Evolutionary conservation across 2,113 vertebrate species (phyloP), one percentile per base, ranked within the genome.

Genomic region (Nipponia nippon): DNA sequence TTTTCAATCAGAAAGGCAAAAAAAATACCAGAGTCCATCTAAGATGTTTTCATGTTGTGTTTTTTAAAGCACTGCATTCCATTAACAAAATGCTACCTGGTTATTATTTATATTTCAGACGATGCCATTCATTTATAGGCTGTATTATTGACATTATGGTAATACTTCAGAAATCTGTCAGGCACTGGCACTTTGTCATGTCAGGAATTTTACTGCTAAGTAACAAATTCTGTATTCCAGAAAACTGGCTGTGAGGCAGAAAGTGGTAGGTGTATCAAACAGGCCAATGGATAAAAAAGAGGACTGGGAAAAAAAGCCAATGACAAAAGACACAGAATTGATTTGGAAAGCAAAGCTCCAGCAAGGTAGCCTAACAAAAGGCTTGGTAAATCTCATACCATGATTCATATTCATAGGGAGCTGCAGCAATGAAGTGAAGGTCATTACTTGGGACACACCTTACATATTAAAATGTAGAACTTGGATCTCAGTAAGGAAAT

Each of bases 1-100:
- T 83, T 93, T 93, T 66, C 84, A 90, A 77, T 87, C 50, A 40
- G 47, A 95, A 92, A 90, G 11, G 61, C 38, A 38, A 88, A 96
- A 92, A 79, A 81, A 61, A 90, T 80, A 69, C 16, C 16, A 89
- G 73, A 34, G n/a, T 63, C 16, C 16, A 61, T 86, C 79, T 91
- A 71, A 32, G 19, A 44, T 79, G 38, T 49, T 87, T 93, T 77
- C 17, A 22, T 29, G 10, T 69, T 36, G 18, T 69, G 20, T 10
- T 83, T 95, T 85, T 77, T 34, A 26, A 92, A 73, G 11, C 58
- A 62, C 16, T 50, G 36, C 23, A 25, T 65, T 34, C 16, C 8
- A 27, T 76, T 89, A 77, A 69, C 13, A 91, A 84, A 93, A 87
- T 50, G 13, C 7, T 91, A 32, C 49, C 29, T 52, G 14, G 16